Base-by-base conservation (phyloP, 2,888 invertebrate species). In the Iphiclides podalirius region DNA sequence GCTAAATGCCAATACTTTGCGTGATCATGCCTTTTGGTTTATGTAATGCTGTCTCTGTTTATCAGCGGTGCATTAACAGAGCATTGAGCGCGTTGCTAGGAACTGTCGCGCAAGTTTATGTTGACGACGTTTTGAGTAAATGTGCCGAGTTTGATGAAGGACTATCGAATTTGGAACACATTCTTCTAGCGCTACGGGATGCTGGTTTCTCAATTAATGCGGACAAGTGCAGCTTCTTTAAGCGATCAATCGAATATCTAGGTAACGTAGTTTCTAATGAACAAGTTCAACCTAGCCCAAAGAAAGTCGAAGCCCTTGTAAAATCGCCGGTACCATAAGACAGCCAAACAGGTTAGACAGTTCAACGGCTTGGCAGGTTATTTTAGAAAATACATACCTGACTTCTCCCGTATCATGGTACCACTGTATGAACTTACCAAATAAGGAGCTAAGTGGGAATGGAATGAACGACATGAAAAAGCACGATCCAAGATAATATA, bases 21-120 rank as follows among this genome's bases (percentile, higher is more conserved):
- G 60, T 0, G 59, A 57, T 61, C 0, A 66, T 68, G 67, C 67
- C 67, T 0, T 67, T 64, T 51, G 63, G 65, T 0, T 20, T 67
- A 0, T 17, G 58, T 12, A 66, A 65, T 20, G 62, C 64, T 0
- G 15, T 16, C 1, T 56, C 64, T 0, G 65, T 68, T 1, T 63
- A 59, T 23, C 62, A 64, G 33, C 26, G 61, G 0, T 53, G 55
- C 14, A 64, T 63, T 0, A 64, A 61, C 13, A 31, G 46, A 4
- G 58, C 61, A 1, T 31, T 31, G 11, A 1, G 2, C n/a, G 1
- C 31, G 2, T 11, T 31, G 1, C 28, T 57, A 20, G 44, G 14
- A 0, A 23, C 43, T 0, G 34, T 14, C 34, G 56, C 53, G 2
- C 61, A 61, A 6, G 65, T 66, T 0, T 69, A 70, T 17, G 45